Evolutionary conservation across 2,888 invertebrate species (phyloP).

Genomic region (Tromatobia lineatoria): DNA sequence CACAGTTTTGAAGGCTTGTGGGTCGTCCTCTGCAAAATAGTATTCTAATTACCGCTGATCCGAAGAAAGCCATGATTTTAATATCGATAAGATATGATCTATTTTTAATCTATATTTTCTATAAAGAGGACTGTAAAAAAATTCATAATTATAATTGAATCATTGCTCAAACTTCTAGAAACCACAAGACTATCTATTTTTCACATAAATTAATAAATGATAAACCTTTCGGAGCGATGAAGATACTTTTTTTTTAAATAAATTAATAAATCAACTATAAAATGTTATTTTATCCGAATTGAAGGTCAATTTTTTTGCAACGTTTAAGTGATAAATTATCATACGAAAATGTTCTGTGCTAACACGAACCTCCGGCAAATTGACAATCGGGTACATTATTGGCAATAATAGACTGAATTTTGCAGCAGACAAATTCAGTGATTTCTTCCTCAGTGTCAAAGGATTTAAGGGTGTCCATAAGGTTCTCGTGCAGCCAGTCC

Average conservation of each 20-base stretch:
- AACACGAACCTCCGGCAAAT: constrained; percentile 86
- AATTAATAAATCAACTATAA: too few relatives aligned
- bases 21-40: constrained; percentile 92
- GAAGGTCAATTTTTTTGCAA: too few relatives aligned
- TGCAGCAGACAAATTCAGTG: constrained; percentile 97
- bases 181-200: too few relatives aligned
- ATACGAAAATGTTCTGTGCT: not conserved
- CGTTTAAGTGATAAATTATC: not conserved
- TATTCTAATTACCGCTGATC: not conserved
- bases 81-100: too few relatives aligned
- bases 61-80: not conserved
- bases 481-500: constrained; percentile 96
- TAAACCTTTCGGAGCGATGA: too few relatives aligned
- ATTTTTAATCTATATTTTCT: too few relatives aligned
- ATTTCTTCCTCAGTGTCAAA: constrained; percentile 98
- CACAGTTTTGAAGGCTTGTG: constrained; percentile 91
- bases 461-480: constrained; percentile 94
- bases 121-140: too few relatives aligned
- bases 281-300: too few relatives aligned
- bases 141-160: too few relatives aligned
- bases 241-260: too few relatives aligned
- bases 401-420: constrained; percentile 97
- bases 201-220: too few relatives aligned
- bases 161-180: too few relatives aligned
- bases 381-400: constrained; percentile 89